These are phyloP conservation scores for Drymonia ruficornis DNA, from an alignment of 2,888 invertebrate genomes.

Conservation along the genomic window DNA sequence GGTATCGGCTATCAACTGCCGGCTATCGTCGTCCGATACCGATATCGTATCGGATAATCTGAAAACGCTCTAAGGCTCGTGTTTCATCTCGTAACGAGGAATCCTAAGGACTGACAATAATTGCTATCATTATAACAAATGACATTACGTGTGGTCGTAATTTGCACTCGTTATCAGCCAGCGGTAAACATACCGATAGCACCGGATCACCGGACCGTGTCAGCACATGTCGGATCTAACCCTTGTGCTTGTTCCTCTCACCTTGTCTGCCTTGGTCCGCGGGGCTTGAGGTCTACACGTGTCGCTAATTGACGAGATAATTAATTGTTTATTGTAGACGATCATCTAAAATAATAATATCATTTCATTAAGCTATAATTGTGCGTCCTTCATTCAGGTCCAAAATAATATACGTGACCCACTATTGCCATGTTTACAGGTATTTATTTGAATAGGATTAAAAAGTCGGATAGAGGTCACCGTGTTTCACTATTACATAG, in stretches of 20 bases:
- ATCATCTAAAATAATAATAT: too few species aligned
- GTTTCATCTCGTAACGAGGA: neutral
- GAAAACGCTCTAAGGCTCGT: too few species aligned
- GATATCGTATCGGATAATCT: too few species aligned
- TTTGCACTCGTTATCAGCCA: neutral
- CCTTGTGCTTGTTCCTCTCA: neutral
- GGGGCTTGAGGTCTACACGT: neutral
- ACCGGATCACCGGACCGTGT: neutral
- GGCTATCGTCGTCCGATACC: too few species aligned
- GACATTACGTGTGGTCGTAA: neutral
- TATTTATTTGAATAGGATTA: neutral
- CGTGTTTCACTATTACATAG: neutral
- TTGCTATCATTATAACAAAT: neutral
- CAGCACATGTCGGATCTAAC: neutral
- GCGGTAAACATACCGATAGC: neutral
- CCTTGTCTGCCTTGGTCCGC: neutral
- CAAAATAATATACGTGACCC: too few species aligned
- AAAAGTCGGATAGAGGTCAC: neutral
- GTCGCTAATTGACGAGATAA: neutral
- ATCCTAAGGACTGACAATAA: neutral
- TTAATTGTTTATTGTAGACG: too few species aligned
- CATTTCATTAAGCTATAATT: too few species aligned
- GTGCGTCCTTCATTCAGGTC: too few species aligned
- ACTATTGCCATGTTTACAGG: neutral
- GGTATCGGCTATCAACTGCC: too few species aligned